Conservation (phyloP, 2,113 vertebrate genomes). For the Ptilonorhynchus violaceus region DNA sequence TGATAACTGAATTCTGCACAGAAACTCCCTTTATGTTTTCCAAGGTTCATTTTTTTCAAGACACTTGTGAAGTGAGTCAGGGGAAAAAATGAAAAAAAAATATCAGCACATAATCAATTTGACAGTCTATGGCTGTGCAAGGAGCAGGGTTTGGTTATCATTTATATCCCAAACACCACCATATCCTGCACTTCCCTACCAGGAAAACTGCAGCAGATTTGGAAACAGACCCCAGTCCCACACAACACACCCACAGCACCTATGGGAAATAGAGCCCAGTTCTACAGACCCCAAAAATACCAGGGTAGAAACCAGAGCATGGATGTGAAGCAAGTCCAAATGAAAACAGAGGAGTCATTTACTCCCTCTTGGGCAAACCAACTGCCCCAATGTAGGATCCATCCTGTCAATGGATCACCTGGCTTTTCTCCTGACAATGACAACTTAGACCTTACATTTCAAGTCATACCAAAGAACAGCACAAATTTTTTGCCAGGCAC, state of each 20-base stretch:
- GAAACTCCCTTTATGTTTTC: not conserved
- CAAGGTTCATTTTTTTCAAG: slow-evolving; percentile 29
- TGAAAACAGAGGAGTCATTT: not conserved
- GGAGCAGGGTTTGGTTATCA: not conserved
- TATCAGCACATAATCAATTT: not conserved
- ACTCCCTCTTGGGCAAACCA: not conserved
- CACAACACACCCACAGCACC: not conserved
- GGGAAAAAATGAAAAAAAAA: not conserved
- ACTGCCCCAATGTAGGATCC: not conserved
- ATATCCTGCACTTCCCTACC: not conserved
- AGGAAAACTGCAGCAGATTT: not conserved
- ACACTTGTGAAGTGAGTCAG: not conserved
- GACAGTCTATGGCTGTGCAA: not conserved
- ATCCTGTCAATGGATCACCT: not conserved
- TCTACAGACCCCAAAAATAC: not conserved
- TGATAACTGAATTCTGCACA: not conserved
- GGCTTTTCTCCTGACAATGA: not conserved
- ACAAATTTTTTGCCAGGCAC: not conserved
- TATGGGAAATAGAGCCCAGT: not conserved
- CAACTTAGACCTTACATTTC: not conserved
- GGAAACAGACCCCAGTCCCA: not conserved
- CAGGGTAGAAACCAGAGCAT: not conserved
- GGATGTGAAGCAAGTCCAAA: not conserved
- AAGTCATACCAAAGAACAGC: not conserved
- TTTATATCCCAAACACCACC: not conserved